These are phyloP conservation scores for Drosophila fungiperda DNA, from an alignment of 2,888 invertebrate species.

Conservation along the genomic window DNA sequence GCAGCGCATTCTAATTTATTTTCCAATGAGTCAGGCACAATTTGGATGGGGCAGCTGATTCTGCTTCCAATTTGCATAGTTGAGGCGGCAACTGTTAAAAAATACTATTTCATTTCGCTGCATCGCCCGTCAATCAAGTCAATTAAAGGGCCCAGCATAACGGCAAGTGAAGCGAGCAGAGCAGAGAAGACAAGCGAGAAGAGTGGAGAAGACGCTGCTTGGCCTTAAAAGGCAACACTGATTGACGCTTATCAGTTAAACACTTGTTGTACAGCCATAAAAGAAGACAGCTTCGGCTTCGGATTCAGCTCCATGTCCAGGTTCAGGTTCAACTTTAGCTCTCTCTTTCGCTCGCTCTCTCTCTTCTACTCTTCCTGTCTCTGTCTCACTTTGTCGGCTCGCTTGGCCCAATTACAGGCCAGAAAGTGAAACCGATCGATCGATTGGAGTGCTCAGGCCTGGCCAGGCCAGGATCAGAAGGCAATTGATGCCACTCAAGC, in stretches of 20 bases:
- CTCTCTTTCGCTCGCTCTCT: neutral
- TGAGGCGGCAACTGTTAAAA: constrained; percentile 49
- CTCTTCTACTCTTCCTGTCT: constrained; percentile 5
- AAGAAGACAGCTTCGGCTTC: constrained; percentile 7
- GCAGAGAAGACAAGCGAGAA: neutral
- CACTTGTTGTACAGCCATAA: constrained; percentile 17
- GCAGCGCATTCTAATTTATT: neutral
- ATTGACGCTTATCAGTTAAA: constrained; percentile 42
- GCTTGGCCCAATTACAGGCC: constrained; percentile 77
- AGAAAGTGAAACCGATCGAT: constrained; percentile 72
- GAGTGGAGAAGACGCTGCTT: neutral
- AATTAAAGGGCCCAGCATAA: constrained; percentile 65
- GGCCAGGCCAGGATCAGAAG: constrained; percentile 39
- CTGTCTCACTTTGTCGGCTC: constrained; percentile 53
- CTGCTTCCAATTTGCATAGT: constrained; percentile 42
- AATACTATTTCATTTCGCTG: constrained; percentile 25
- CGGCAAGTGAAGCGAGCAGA: constrained; percentile 68
- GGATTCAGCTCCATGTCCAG: neutral
- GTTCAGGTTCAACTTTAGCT: constrained; percentile 26
- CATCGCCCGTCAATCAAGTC: constrained; percentile 59
- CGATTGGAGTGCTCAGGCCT: neutral
- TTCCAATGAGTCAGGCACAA: neutral
- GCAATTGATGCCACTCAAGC: constrained; percentile 57
- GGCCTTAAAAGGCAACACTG: constrained; percentile 34
- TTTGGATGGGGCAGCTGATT: constrained; percentile 30